These are phyloP conservation scores for Clinocottus analis DNA, from an alignment of 2,113 vertebrate genomes.

Conservation along the genomic window DNA sequence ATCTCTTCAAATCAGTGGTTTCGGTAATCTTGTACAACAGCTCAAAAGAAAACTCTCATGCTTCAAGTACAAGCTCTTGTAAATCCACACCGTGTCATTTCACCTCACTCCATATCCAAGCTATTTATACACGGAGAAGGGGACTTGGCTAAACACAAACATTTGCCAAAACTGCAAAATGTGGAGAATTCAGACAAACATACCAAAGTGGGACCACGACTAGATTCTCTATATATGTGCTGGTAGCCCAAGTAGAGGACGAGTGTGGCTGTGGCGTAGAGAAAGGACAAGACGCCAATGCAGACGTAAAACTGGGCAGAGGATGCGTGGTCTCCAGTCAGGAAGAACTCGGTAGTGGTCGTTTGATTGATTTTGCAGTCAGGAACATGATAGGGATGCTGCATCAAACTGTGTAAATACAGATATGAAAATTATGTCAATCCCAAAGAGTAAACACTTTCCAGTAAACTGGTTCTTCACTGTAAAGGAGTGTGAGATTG, in stretches of 20 bases:
- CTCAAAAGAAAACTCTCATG: neutral
- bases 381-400: conserved; percentile 82
- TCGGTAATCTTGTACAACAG: neutral
- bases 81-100: neutral
- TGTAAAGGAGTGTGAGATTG: neutral
- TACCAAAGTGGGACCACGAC: conserved; percentile 87
- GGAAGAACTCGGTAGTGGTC: conserved; percentile 32
- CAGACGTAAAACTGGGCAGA: conserved; percentile 93
- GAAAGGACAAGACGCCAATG: conserved; percentile 92
- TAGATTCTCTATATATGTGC: conserved; percentile 86
- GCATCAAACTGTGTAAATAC: conserved; percentile 81
- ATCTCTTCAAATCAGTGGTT: neutral
- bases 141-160: neutral
- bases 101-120: neutral
- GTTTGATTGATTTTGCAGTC: conserved; percentile 73
- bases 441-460: neutral
- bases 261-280: conserved; percentile 90
- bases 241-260: conserved; percentile 93
- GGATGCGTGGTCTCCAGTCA: conserved; percentile 89
- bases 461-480: neutral
- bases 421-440: neutral
- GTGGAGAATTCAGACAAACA: conserved; percentile 59
- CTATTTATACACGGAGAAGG: neutral
- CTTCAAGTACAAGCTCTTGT: conserved; percentile 2
- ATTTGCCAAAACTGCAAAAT: conserved; percentile 16